Evolutionary conservation across 2,797 vertebrate genomes (phyloP).

Genomic region (Garrulus glandarius): DNA sequence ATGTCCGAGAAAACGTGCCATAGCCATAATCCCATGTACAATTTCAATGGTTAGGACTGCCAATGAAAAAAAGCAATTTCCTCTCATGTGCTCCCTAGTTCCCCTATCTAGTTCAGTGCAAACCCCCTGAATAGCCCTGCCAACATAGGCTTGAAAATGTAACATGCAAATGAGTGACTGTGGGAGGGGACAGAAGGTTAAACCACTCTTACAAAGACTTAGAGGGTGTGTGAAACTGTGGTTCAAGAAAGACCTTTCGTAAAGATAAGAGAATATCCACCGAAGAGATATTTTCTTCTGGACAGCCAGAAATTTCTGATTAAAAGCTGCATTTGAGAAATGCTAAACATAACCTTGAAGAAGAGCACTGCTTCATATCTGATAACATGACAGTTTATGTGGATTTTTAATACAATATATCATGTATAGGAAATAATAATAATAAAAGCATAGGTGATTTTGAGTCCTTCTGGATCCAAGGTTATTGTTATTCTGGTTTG

Average conservation of each 20-base stretch:
- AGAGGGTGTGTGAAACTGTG: neutral
- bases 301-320: neutral
- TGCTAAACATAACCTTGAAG: constrained; percentile 9
- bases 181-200: neutral
- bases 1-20: neutral
- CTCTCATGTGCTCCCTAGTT: neutral
- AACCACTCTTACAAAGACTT: neutral
- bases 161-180: neutral
- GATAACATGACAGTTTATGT: neutral
- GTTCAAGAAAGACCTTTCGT: neutral
- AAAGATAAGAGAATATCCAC: neutral
- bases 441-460: neutral
- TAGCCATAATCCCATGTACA: neutral
- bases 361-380: neutral
- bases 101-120: neutral
- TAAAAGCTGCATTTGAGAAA: neutral
- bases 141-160: neutral
- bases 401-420: neutral
- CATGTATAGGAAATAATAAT: neutral
- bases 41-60: neutral
- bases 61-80: neutral
- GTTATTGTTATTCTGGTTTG: neutral
- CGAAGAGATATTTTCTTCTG: neutral
- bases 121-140: neutral
- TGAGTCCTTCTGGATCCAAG: neutral